Evolutionary conservation across 2,888 invertebrate genomes (phyloP), one percentile per base, ranked within the genome.

Genomic region (Crematogaster levior): DNA sequence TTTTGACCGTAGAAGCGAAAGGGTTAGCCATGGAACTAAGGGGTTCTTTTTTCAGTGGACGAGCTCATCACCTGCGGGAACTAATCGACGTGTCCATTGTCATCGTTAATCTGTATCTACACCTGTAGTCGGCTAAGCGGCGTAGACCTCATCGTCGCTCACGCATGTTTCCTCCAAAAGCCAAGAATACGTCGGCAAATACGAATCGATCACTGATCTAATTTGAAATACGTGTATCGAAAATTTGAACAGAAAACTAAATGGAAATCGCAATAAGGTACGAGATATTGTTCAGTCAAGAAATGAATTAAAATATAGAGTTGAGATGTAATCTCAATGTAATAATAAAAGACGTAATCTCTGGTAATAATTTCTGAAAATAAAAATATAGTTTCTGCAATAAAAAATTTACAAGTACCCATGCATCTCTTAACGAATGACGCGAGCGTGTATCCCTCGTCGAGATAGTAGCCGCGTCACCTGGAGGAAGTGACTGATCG

Each of bases 1-100:
- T 89, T 89, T 84, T 79, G 40, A 79, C 60, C 51, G 37, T 82
- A 80, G 82, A 77, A 53, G 77, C 61, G 58, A 86, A 86, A 86
- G 89, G 89, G 89, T 89, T 84, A 81, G 66, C n/a, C 77, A 72
- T 51, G 30, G 30, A 74, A 60, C 40, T 40, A 43, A 56, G 60
- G 77, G 82, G 63, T 68, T 46, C 51, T 72, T 84, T 88, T 85
- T 86, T 75, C 70, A 80, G 75, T 72, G 63, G 46, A 43, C 56
- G 66, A 81, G 56, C 72, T 66, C 81, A 74, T 73, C 80, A 82
- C 82, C 48, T 81, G 68, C 70, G 37, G 60, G 60, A 81, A 68
- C 60, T 66, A 79, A 79, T 79, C 77, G 77, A 79, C 77, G 56
- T 79, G 77, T 79, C 70, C 77, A 79, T 79, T 79, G 77, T 79